A percentile compares a stretch with the other conserved stretches of the same genome.
Conservation (phyloP, 37 sponge, comb jelly and placozoan species). For the Bolinopsis microptera region DNA sequence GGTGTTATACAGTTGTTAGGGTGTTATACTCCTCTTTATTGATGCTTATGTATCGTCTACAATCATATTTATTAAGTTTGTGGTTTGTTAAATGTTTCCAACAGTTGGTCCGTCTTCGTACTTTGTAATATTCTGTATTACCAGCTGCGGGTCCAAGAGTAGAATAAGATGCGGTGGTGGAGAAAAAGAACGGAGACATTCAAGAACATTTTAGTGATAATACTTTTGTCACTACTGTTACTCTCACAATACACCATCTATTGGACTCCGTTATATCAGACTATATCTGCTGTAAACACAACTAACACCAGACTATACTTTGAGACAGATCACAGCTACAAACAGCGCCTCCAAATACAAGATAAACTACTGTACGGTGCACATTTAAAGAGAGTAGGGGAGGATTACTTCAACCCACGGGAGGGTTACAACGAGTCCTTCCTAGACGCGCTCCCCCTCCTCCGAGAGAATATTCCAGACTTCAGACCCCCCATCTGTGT, state of each 20-base stretch:
- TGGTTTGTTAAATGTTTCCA: no score
- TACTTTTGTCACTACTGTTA: not conserved
- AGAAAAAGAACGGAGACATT: not conserved
- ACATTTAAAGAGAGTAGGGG: not conserved
- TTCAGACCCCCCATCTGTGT: not conserved
- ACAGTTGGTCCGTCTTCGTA: no score
- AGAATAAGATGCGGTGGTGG: not conserved
- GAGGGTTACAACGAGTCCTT: constrained; percentile 59
- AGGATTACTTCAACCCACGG: not conserved
- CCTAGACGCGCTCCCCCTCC: constrained; percentile 28
- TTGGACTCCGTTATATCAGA: not conserved
- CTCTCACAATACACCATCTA: not conserved
- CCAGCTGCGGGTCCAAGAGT: no score
- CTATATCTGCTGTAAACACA: not conserved
- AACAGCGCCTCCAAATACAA: not conserved
- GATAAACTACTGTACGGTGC: constrained; percentile 11
- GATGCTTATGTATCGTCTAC: no score
- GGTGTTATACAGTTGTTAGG: no score
- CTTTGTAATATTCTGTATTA: no score
- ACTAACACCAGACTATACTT: not conserved
- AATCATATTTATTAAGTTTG: no score
- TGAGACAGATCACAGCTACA: not conserved
- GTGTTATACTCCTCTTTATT: no score
- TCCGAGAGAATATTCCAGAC: not conserved
- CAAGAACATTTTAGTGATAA: not conserved